phyloP scores from a whole-genome alignment of 2,797 vertebrate genomes.

The Paguma larvata region DNA sequence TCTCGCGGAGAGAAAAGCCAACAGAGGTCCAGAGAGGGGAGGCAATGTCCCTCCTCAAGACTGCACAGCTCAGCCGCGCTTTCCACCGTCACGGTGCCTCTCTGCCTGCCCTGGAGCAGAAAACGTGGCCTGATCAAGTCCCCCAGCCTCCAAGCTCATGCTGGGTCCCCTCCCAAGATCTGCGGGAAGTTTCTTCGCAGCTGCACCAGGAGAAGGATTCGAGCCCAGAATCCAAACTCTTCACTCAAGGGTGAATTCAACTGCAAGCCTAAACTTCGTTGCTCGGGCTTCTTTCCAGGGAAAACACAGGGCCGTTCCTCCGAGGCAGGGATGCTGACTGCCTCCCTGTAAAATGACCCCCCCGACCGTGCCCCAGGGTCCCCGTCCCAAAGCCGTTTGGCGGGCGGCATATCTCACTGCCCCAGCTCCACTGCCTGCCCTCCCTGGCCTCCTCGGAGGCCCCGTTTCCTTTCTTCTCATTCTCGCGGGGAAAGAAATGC shows the following conservation, averaged over 20 bases:
- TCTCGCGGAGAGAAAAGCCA: background rate
- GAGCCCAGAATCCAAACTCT: background rate
- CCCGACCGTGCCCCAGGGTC: accelerated
- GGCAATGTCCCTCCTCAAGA: background rate
- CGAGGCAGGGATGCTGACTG: background rate
- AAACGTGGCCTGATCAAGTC: accelerated
- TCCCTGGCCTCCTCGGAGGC: background rate
- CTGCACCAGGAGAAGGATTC: background rate
- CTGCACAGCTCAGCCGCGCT: background rate
- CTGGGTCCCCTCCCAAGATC: background rate
- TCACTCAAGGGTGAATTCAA: background rate
- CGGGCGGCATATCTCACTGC: background rate
- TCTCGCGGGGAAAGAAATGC: slow-evolving; percentile 69
- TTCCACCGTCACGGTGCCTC: background rate
- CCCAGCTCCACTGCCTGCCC: background rate
- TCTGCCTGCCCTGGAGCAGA: background rate
- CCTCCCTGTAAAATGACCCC: background rate
- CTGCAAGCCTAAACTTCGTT: background rate
- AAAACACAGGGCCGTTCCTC: background rate
- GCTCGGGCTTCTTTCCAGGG: background rate
- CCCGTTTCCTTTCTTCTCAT: slow-evolving; percentile 67
- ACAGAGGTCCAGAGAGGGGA: background rate
- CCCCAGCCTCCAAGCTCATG: background rate
- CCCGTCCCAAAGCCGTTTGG: background rate
- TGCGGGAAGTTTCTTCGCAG: accelerated